phyloP scores from a whole-genome alignment of 2,797 vertebrate species.

The Brotula barbata region DNA sequence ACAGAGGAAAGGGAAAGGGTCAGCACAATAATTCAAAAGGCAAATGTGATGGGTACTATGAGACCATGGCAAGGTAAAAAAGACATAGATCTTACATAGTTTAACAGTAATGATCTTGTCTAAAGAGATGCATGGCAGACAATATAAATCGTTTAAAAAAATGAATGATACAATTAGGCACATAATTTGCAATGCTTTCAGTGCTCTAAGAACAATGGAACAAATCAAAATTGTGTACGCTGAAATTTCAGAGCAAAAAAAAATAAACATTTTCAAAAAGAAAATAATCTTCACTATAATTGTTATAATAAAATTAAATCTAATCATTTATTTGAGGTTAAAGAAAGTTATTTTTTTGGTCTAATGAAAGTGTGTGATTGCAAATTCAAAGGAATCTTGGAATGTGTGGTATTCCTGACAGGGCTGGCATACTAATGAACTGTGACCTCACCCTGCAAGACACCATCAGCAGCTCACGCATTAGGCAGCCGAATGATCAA shows the following conservation, averaged over 20 bases:
- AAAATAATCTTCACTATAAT: conserved; percentile 3
- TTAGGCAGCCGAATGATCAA: conserved; percentile 14
- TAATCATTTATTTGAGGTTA: conserved; percentile 15
- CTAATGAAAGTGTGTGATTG: conserved; percentile 20
- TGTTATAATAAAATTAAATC: conserved; percentile 34
- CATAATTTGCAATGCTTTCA: conserved; percentile 2
- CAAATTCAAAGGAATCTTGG: conserved; percentile 48
- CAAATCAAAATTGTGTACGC: too few relatives aligned
- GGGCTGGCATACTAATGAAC: conserved; percentile 55
- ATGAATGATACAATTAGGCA: background rate
- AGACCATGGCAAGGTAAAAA: conserved; percentile 3
- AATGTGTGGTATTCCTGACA: conserved; percentile 53
- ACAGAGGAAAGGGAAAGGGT: conserved; percentile 24
- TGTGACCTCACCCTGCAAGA: conserved; percentile 39
- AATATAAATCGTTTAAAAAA: conserved; percentile 4
- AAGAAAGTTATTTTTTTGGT: conserved; percentile 12
- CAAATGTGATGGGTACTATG: conserved; percentile 1
- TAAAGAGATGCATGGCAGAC: background rate
- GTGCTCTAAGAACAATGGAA: background rate
- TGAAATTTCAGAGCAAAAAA: too few relatives aligned
- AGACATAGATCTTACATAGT: background rate
- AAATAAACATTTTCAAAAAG: too few relatives aligned
- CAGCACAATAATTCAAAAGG: conserved; percentile 19
- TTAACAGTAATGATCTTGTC: background rate
- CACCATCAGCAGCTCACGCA: conserved; percentile 27